A percentile compares a stretch with the other conserved stretches of the same genome.
These are phyloP conservation scores for Chloroclystis v-ata DNA, from an alignment of 2,888 invertebrate genomes.

Conservation along the genomic window DNA sequence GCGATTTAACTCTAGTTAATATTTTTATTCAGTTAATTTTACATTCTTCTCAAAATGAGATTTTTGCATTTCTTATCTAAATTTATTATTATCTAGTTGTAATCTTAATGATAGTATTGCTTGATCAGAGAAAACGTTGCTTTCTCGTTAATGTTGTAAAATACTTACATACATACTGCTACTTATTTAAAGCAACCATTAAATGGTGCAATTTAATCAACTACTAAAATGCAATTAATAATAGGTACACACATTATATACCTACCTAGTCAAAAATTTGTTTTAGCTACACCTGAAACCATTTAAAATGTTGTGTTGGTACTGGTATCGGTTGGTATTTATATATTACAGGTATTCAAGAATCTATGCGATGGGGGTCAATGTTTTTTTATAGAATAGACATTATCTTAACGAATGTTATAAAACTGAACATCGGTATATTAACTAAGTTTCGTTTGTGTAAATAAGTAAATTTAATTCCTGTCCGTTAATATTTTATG, in stretches of 20 bases:
- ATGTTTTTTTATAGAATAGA: too few species aligned
- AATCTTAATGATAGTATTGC: constrained; percentile 70
- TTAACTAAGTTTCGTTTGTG: too few species aligned
- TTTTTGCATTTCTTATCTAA: constrained; percentile 63
- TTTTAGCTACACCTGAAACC: too few species aligned
- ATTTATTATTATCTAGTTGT: constrained; percentile 60
- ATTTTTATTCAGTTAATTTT: constrained; percentile 58
- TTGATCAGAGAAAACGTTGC: constrained; percentile 69
- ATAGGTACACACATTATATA: not conserved
- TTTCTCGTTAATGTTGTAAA: constrained; percentile 62
- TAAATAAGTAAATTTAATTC: too few species aligned
- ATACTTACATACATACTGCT: constrained; percentile 41
- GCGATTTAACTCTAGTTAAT: constrained; percentile 48
- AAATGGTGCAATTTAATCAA: constrained; percentile 50
- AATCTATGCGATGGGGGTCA: too few species aligned
- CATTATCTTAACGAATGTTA: too few species aligned
- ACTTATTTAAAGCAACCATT: constrained; percentile 56
- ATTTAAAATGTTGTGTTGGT: too few species aligned
- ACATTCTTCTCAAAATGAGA: constrained; percentile 74
- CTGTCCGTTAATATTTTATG: too few species aligned
- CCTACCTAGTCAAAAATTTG: not conserved
- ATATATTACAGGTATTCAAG: too few species aligned
- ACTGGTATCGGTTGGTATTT: too few species aligned
- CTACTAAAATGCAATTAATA: constrained; percentile 14
- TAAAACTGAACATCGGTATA: too few species aligned